Percentiles rank a stretch among this genome's conserved stretches.
phyloP scores from a whole-genome alignment of 2,888 invertebrate genomes.

The Smittia sp. region DNA sequence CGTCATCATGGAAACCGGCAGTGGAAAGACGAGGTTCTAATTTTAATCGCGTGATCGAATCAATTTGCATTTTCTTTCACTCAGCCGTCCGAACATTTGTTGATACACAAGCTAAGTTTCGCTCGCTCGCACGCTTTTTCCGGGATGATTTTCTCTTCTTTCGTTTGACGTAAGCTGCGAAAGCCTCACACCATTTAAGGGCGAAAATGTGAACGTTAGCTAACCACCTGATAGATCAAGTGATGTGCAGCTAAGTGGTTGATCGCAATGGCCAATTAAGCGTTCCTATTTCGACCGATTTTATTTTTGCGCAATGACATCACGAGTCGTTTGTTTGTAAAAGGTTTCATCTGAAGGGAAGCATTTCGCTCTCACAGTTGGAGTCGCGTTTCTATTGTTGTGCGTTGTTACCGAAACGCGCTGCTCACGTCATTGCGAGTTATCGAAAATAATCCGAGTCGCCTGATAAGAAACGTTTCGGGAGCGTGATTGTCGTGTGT shows the following conservation, averaged over 20 bases:
- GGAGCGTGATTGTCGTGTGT: background rate
- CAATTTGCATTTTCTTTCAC: background rate
- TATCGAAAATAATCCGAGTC: background rate
- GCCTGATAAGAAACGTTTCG: background rate
- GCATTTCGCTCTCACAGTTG: background rate
- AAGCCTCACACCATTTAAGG: background rate
- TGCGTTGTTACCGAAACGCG: too few species aligned
- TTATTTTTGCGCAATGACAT: background rate
- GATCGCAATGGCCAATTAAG: background rate
- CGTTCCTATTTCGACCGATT: background rate
- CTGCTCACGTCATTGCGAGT: background rate
- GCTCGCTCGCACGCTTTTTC: background rate
- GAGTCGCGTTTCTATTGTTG: background rate
- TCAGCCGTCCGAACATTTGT: background rate
- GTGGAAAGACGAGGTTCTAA: background rate
- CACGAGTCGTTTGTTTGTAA: background rate
- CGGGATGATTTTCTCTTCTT: slow-evolving; percentile 2
- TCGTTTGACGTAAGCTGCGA: background rate
- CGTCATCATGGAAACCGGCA: background rate
- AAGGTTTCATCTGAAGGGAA: background rate
- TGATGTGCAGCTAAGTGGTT: background rate
- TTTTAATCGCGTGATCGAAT: slow-evolving; percentile 21
- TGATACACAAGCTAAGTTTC: background rate
- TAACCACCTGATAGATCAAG: background rate
- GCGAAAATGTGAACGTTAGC: background rate